Evolutionary conservation across 2,797 vertebrate genomes (phyloP), one percentile per base, ranked within the genome.

Genomic region (Helicolenus hilgendorfi): DNA sequence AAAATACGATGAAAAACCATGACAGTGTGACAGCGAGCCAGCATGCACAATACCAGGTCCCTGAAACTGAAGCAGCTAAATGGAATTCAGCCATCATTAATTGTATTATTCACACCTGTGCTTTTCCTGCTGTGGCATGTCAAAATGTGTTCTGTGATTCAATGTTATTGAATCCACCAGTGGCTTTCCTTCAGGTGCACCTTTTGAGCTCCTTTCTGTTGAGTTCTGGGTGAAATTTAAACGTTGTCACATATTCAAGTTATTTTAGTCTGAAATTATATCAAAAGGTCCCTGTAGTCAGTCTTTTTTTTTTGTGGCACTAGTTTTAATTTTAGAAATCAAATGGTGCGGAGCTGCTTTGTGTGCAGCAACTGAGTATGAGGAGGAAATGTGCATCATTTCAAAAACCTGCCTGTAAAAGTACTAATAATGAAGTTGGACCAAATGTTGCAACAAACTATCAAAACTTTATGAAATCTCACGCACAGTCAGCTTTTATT

Each of bases 321-420:
- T 49, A 11, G 45, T 56, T 73, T 71, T 82, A 59, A 86, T 86
- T 88, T 84, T 81, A 79, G 75, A 79, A 77, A 80, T 71, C 58
- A 74, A 77, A 63, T 38, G 20, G 0, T 22, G 29, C n/a, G 0
- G 22, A 55, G 36, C 0, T 38, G 59, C 27, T 75, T 78, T 67
- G 45, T 41, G 35, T 70, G 24, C 65, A 36, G 70, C 35, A 56
- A 24, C 22, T 15, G 36, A 69, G n/a, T 35, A 69, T 2, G 0
- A 35, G 49, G 11, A 59, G 59, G 36, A 45, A 60, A 62, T 41
- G 2, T 36, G 45, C 35, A 45, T 20, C 33, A 33, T 77, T 80
- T 70, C 49, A 11, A 22, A 8, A 72, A 68, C 10, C 5, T 20
- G 38, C 15, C 53, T 36, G 15, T 29, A 35, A 59, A 56, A 20